Conservation (phyloP, 2,797 vertebrate species). For the Propithecus perrieri region DNA sequence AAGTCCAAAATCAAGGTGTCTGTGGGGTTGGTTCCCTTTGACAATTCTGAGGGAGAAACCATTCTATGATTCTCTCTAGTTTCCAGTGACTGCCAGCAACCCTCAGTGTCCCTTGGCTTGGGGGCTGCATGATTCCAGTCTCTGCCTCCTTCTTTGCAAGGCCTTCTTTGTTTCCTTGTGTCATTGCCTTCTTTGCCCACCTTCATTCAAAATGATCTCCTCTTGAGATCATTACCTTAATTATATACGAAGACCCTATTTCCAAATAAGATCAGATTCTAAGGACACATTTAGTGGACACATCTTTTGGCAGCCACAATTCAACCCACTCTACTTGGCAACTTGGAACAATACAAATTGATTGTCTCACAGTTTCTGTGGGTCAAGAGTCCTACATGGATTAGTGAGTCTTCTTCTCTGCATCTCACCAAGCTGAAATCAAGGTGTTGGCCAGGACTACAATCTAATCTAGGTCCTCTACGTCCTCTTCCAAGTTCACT, state of each 20-base stretch:
- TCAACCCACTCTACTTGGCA: neutral
- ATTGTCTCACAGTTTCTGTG: neutral
- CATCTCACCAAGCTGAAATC: neutral
- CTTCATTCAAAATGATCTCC: neutral
- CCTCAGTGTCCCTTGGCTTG: neutral
- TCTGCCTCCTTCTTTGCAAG: neutral
- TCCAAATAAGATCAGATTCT: neutral
- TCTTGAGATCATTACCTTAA: neutral
- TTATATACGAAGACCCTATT: neutral
- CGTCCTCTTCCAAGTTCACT: neutral
- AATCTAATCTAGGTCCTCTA: neutral
- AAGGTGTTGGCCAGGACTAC: neutral
- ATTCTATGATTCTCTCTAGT: neutral
- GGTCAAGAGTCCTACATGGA: neutral
- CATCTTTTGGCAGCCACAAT: neutral
- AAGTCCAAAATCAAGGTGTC: neutral
- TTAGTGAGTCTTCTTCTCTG: neutral
- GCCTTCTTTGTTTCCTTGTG: neutral
- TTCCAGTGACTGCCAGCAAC: neutral
- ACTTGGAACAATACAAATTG: neutral
- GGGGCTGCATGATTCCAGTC: neutral
- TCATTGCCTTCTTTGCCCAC: neutral
- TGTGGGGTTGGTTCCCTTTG: neutral
- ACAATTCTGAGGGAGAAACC: neutral
- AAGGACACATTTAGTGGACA: neutral